phyloP scores from a whole-genome alignment of 2,888 invertebrate species.

The Agapostemon virescens region DNA sequence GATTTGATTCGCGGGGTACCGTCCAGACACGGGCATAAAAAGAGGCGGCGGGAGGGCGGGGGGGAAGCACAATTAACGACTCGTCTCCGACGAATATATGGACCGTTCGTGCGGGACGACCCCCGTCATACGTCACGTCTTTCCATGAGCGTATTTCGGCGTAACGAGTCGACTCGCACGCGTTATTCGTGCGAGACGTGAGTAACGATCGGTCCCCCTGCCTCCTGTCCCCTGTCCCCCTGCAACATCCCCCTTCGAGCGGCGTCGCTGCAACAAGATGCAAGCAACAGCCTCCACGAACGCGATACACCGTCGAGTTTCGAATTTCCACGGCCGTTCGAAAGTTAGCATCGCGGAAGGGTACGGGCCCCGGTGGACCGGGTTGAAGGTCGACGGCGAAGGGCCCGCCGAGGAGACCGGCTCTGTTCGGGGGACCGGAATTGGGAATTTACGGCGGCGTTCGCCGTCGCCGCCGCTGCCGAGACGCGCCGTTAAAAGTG shows the following conservation, averaged over 20 bases:
- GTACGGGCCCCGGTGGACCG: not conserved
- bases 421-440: conserved; percentile 59
- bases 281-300: conserved; percentile 49
- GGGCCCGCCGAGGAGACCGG: conserved; percentile 16
- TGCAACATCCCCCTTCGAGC: not conserved
- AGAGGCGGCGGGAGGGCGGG: not conserved
- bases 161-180: conserved; percentile 67
- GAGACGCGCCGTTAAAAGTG: conserved; percentile 72
- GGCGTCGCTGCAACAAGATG: conserved; percentile 58
- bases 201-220: conserved; percentile 63
- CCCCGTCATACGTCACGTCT: conserved; percentile 67
- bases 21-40: conserved; percentile 3
- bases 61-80: conserved; percentile 62
- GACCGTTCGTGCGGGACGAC: conserved; percentile 59
- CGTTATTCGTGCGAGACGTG: conserved; percentile 66
- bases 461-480: conserved; percentile 15
- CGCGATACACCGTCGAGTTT: conserved; percentile 55
- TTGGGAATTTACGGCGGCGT: conserved; percentile 74
- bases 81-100: conserved; percentile 67
- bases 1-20: conserved; percentile 41
- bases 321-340: conserved; percentile 63
- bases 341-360: conserved; percentile 58
- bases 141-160: conserved; percentile 66
- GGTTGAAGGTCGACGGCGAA: conserved; percentile 46
- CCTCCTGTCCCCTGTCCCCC: not conserved